Conservation (phyloP, 2,888 invertebrate genomes). For the Hartigia nigra region DNA sequence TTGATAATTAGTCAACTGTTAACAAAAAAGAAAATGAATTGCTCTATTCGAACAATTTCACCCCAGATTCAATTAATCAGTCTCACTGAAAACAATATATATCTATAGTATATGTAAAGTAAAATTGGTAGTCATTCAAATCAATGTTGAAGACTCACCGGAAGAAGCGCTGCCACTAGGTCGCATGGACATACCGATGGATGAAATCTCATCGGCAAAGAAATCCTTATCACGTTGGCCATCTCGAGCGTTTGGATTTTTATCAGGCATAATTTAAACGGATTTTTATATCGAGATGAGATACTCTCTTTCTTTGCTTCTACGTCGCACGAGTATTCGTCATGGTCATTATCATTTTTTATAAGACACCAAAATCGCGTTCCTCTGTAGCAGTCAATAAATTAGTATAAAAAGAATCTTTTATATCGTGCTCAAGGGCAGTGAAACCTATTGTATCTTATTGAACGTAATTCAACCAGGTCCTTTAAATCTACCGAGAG, state of each 20-base stretch:
- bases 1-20: neutral
- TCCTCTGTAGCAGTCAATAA: neutral
- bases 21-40: neutral
- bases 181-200: slow-evolving; percentile 85
- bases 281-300: neutral
- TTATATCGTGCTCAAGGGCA: neutral
- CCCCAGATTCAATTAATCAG: neutral
- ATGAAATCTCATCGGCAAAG: slow-evolving; percentile 76
- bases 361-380: neutral
- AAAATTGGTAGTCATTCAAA: neutral
- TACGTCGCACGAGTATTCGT: neutral
- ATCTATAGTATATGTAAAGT: neutral
- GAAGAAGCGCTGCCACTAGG: slow-evolving; percentile 80
- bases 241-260: slow-evolving; percentile 56
- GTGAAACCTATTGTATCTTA: neutral
- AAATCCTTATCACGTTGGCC: slow-evolving; percentile 59
- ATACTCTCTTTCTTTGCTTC: neutral
- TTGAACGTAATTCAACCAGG: neutral
- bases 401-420: neutral
- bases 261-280: slow-evolving; percentile 59
- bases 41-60: neutral
- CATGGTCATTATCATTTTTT: neutral
- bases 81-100: neutral
- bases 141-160: slow-evolving; percentile 68
- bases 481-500: neutral